These are phyloP conservation scores for Holothuria leucospilota DNA, from an alignment of 53 echinoderm and acorn worm genomes.

Conservation along the genomic window DNA sequence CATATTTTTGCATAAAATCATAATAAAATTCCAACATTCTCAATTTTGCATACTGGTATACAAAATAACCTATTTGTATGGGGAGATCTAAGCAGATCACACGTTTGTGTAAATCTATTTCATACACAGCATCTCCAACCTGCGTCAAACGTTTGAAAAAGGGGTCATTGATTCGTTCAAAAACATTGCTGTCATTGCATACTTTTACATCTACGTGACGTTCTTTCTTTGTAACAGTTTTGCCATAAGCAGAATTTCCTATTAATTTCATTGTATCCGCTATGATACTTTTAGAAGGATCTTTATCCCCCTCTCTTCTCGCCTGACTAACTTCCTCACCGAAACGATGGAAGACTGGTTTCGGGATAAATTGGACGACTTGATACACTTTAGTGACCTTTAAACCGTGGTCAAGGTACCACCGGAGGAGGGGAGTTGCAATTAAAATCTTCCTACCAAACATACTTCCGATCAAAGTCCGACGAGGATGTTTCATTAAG, in stretches of 20 bases:
- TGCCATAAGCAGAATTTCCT: too few relatives aligned
- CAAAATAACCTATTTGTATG: conserved; percentile 39
- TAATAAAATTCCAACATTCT: conserved; percentile 62
- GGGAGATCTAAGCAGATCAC: conserved; percentile 33
- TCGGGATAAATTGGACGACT: conserved; percentile 21
- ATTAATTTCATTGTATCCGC: too few relatives aligned
- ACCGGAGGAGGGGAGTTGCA: conserved; percentile 43
- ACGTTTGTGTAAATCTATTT: conserved; percentile 15
- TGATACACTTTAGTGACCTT: conserved; percentile 28
- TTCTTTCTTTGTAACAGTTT: conserved; percentile 45
- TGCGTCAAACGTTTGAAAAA: conserved; percentile 25
- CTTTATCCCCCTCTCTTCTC: conserved; percentile 46
- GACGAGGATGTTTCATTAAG: conserved; percentile 23
- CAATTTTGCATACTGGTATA: conserved; percentile 49
- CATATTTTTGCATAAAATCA: conserved; percentile 39
- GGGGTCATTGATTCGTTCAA: neutral
- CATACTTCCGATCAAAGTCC: conserved; percentile 48
- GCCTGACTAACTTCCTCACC: conserved; percentile 60
- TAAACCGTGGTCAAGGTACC: too few relatives aligned
- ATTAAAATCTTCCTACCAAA: conserved; percentile 34
- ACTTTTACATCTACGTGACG: neutral
- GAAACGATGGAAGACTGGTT: conserved; percentile 22
- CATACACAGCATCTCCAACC: conserved; percentile 23
- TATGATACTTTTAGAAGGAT: conserved; percentile 43
- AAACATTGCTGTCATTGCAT: neutral